Base-by-base conservation (phyloP, 2,888 invertebrate genomes). In the Drosophila subsilvestris region DNA sequence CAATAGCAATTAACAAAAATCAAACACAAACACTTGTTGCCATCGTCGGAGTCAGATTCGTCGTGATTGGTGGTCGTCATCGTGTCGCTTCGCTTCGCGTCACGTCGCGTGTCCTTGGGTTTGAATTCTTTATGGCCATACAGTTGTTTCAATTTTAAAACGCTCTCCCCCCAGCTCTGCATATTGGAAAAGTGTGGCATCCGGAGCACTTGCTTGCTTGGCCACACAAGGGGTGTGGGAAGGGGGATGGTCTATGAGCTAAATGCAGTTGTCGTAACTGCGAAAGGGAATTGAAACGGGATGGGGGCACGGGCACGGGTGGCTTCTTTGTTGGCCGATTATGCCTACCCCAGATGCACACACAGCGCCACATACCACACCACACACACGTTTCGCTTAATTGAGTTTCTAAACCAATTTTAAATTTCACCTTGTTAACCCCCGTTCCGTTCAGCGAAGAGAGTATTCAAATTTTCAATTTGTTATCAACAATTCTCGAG, bases 11-110 rank as follows among this genome's bases (percentile, higher is more conserved):
- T 83, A 83, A 75, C 50, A 61, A 17, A 20, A 37, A 61, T 9
- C 22, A 51, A 32, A n/a, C 27, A 29, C 68, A 83, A 74, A 79
- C 83, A 84, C 83, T 84, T 84, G 83, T 84, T 84, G 85, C 54
- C 56, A 44, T 50, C 48, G 32, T 59, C 56, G 10, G 17, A 20
- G 50, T 48, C 47, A 37, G 42, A 32, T 25, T 27, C 29, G 50
- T 32, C 12, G 32, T 32, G 12, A 12, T 32, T 32, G 32, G 32
- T 32, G 12, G 32, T 10, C 37, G 37, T n/a, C 37, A 7, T 37
- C 37, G 37, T 37, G 37, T 32, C 32, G 32, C 32, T 14, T 32
- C 32, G 32, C 32, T 14, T 37, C 14, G 32, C 12, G 0, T 32
- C 29, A 14, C 14, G 37, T 37, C 14, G 37, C 37, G 37, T 37